Evolutionary conservation across 2,797 vertebrate species (phyloP).

Genomic region (Neosilurus hyrtlii): DNA sequence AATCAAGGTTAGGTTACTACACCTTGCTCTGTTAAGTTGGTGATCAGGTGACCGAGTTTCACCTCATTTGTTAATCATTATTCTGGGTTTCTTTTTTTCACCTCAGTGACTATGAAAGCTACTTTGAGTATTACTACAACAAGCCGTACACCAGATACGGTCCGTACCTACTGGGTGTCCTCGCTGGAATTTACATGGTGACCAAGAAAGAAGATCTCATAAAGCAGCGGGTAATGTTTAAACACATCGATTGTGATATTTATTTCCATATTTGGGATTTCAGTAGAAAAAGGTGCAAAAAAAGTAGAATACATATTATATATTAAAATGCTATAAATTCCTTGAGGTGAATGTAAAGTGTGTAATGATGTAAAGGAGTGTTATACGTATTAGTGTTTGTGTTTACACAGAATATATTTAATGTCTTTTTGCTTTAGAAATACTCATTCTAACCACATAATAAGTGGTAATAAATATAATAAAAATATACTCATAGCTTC

Average conservation of each 20-base stretch:
- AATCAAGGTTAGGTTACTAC: not conserved
- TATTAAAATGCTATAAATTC: too few species aligned
- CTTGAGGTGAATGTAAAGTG: too few species aligned
- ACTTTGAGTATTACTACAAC: constrained; percentile 78
- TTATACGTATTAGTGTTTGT: too few species aligned
- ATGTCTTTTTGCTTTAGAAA: not conserved
- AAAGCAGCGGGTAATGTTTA: constrained; percentile 70
- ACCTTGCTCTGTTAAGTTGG: not conserved
- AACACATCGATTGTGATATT: not conserved
- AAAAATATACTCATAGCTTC: not conserved
- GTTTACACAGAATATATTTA: not conserved
- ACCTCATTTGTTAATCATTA: not conserved
- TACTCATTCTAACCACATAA: not conserved
- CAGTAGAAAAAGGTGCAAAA: too few species aligned
- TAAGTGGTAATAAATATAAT: not conserved
- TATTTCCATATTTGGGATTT: too few species aligned
- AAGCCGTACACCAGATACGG: constrained; percentile 84
- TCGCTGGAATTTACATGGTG: constrained; percentile 74
- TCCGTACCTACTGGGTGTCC: constrained; percentile 80
- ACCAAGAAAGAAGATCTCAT: constrained; percentile 68
- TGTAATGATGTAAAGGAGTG: too few species aligned
- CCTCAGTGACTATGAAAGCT: constrained; percentile 67
- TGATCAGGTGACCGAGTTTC: not conserved
- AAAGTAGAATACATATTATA: too few species aligned
- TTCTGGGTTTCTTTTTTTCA: not conserved